Base-by-base conservation (phyloP, 2,888 invertebrate species). In the Microchrysa polita region DNA sequence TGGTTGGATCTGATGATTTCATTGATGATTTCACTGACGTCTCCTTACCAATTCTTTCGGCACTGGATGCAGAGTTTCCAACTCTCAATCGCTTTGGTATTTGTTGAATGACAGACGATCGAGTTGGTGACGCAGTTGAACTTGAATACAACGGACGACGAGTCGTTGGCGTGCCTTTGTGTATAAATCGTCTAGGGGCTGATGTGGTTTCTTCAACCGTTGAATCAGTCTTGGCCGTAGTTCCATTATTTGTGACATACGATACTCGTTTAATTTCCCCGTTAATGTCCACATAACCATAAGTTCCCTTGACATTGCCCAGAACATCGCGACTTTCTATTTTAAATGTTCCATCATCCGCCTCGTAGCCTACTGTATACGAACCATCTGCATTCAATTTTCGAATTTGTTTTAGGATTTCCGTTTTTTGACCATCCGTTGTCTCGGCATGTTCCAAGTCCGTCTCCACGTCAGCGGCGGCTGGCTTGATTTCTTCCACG, bases 281-380 rank as follows among this genome's bases (percentile, higher is more conserved):
- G 80, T 89, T 88, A 74, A 90, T 90, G 80, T 93, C 93, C 65
- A 93, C 87, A 82, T 92, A 94, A 57, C 94, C 94, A 80, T 93
- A 94, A 69, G 93, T 93, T 53, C 93, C 93, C 83, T 93, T 93
- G 77, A 93, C 91, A 82, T 93, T 92, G 9, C 93, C 93, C 76
- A 90, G 86, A 63, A 92, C 91, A 83, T 93, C 93, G 76, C 93
- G 87, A 80, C 92, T 93, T 85, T 93, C 93, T 74, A 93, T 93
- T 86, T 94, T 93, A 83, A 93, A 94, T 0, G 93, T 92, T 2
- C 94, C 94, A 82, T 94, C 94, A 65, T 92, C 93, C 1, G 93
- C 93, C 85, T 94, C 94, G 80, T 93, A 94, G 0, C 94, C 94
- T 76, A 92, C 92, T 0, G 93, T 93, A 80, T 94, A 94, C 0